phyloP scores from a whole-genome alignment of 2,113 vertebrate species.

The Fregetta grallaria region DNA sequence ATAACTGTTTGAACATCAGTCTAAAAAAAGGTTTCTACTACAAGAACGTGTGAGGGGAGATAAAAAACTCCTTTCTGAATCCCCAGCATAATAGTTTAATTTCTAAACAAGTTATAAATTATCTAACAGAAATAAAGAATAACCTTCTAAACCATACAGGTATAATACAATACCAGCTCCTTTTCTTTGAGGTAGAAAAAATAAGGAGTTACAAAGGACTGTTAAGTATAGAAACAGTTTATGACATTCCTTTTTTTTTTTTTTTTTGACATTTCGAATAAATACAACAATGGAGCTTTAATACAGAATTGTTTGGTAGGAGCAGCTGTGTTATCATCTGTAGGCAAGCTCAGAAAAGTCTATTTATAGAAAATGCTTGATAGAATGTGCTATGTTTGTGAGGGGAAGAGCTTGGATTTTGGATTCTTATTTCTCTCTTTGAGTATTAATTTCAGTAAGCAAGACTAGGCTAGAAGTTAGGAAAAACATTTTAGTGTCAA shows the following conservation, averaged over 20 bases:
- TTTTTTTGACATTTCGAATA: background rate
- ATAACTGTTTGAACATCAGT: background rate
- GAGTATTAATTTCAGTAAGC: background rate
- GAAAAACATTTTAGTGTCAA: background rate
- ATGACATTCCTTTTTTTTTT: background rate
- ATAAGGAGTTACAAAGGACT: background rate
- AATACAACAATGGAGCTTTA: background rate
- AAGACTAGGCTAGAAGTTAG: background rate
- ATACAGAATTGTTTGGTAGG: background rate
- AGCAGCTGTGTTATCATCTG: background rate
- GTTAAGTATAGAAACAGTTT: background rate
- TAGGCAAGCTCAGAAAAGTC: background rate
- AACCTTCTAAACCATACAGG: background rate
- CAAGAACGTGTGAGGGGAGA: background rate
- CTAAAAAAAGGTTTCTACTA: background rate
- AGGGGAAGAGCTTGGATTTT: background rate
- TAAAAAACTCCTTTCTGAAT: background rate
- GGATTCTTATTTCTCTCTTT: background rate
- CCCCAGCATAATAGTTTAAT: background rate
- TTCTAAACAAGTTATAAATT: background rate
- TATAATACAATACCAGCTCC: background rate
- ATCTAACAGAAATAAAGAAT: background rate
- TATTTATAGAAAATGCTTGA: background rate
- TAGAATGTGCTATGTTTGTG: background rate
- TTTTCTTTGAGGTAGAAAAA: background rate